Base-by-base conservation (phyloP, 2,888 invertebrate species). In the Eueremaeus valkanovi region DNA sequence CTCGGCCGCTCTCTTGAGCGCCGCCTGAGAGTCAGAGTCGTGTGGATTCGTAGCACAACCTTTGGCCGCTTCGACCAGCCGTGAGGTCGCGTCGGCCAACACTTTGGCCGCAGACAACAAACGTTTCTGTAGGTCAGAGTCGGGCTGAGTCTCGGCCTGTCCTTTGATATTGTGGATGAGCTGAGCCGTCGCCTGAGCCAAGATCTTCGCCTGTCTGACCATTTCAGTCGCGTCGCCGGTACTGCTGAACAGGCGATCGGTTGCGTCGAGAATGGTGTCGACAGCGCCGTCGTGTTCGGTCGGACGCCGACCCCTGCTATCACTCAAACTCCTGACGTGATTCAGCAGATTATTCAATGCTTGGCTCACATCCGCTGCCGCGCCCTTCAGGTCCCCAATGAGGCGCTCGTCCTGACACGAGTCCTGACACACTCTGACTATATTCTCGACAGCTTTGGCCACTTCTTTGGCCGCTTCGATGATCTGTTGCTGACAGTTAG, bases 1-100 rank as follows among this genome's bases (percentile, higher is more conserved):
- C 82, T 97, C 95, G 0, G 97, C 98, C 0, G 97, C 96, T 78
- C 88, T 87, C 42, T 92, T 88, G 16, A 99, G 85, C 3, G 90
- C 90, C 78, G 91, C 90, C 82, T 95, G 95, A 82, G 91, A 91
- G 76, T 88, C 87, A 0, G 90, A 87, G 81, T 95, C 93, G 84
- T 93, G 89, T 0, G 90, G 90, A 81, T 89, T 88, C 31, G 90
- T 90, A 0, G 95, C 94, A 83, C 96, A 96, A 73, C 92, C 90
- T 83, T 97, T 87, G 0, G 96, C 96, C 0, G 96, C 95, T 84
- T 98, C 97, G 31, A 98, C 97, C 90, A 99, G 92, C 79, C 92
- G 88, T 0, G 96, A 93, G 0, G 99, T 99, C 0, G 98, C 98
- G 84, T 98, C 97, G 0, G 98, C 98, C 18, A 88, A 83, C 51